phyloP scores from a whole-genome alignment of 2,888 invertebrate species.

The Cephonodes hylas region DNA sequence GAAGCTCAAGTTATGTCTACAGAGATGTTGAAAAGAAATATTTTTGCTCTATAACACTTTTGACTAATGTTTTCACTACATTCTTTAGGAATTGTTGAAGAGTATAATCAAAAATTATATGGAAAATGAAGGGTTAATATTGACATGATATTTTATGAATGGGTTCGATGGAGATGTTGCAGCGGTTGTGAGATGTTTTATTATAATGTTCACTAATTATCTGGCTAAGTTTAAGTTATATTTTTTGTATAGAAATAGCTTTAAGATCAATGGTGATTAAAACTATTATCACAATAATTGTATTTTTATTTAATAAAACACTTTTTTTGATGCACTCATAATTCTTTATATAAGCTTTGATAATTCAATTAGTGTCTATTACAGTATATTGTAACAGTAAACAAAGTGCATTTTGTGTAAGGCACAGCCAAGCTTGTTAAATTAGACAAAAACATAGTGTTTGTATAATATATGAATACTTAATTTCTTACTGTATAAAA shows the following conservation, averaged over 20 bases:
- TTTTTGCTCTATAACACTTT: neutral
- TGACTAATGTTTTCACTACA: slow-evolving; percentile 29
- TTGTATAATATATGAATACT: slow-evolving; percentile 15
- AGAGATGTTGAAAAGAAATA: neutral
- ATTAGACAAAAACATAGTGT: slow-evolving; percentile 14
- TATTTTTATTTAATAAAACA: slow-evolving; percentile 24
- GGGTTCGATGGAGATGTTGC: slow-evolving; percentile 71
- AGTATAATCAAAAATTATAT: slow-evolving; percentile 48
- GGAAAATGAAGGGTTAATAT: slow-evolving; percentile 49
- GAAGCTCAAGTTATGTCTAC: slow-evolving; percentile 44
- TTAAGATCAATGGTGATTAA: slow-evolving; percentile 75
- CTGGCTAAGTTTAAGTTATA: slow-evolving; percentile 78
- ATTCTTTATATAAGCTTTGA: neutral
- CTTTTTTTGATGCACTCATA: slow-evolving; percentile 2
- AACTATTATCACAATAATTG: slow-evolving; percentile 64
- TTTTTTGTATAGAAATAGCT: slow-evolving; percentile 79
- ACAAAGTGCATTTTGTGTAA: slow-evolving; percentile 25
- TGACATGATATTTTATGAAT: slow-evolving; percentile 63
- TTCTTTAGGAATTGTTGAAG: slow-evolving; percentile 26
- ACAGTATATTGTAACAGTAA: slow-evolving; percentile 3
- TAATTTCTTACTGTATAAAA: slow-evolving; percentile 20
- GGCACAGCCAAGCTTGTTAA: slow-evolving; percentile 57
- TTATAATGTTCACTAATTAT: slow-evolving; percentile 79
- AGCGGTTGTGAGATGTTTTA: slow-evolving; percentile 81
- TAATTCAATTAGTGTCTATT: neutral